Conservation (phyloP, 2,113 vertebrate species). For the Axis porcinus region DNA sequence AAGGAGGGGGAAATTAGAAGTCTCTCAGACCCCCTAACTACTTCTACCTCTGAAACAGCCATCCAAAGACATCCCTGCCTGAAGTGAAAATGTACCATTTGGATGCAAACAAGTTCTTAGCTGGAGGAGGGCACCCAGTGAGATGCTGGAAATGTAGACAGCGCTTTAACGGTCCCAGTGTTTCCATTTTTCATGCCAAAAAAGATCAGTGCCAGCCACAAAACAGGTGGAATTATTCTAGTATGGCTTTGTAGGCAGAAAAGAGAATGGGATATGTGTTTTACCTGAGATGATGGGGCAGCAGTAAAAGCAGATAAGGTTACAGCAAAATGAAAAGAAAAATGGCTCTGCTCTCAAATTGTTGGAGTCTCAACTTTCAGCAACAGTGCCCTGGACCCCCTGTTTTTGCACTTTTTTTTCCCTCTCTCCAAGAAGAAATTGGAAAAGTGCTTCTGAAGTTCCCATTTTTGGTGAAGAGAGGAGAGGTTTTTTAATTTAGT, state of each 20-base stretch:
- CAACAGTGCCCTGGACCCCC: neutral
- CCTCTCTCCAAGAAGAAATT: neutral
- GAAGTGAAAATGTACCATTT: slow-evolving; percentile 37
- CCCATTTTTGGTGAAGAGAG: neutral
- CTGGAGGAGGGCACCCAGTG: neutral
- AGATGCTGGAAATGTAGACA: neutral
- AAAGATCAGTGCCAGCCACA: neutral
- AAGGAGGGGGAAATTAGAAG: slow-evolving; percentile 9
- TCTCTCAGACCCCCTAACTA: neutral
- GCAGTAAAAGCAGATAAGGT: slow-evolving; percentile 22
- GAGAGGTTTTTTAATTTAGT: neutral
- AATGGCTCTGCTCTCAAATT: neutral
- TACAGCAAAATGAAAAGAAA: neutral
- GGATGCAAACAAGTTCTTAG: neutral
- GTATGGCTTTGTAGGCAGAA: slow-evolving; percentile 30
- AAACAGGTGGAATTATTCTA: slow-evolving; percentile 42
- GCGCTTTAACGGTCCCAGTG: neutral
- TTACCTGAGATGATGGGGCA: slow-evolving; percentile 2
- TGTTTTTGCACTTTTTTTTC: neutral
- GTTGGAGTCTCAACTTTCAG: neutral
- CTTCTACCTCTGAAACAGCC: slow-evolving; percentile 2
- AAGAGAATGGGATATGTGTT: slow-evolving; percentile 38
- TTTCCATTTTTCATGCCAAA: slow-evolving; percentile 37
- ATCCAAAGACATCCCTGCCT: slow-evolving; percentile 33
- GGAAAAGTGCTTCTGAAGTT: neutral